Evolutionary conservation across 2,797 vertebrate genomes (phyloP), one percentile per base, ranked within the genome.

Genomic region (Eptatretus atami): DNA sequence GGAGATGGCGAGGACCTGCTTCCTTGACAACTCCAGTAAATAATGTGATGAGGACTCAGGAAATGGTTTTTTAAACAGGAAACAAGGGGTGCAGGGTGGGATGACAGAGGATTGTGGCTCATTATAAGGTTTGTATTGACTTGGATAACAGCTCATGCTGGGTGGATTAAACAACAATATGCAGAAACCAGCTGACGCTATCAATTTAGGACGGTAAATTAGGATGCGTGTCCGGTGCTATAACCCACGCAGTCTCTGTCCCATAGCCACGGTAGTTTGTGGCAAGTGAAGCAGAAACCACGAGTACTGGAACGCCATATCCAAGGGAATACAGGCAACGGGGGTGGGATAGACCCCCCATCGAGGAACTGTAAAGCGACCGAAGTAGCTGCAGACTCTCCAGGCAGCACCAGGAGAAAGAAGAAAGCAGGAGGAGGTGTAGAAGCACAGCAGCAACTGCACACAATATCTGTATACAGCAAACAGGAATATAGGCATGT

Each of bases 201-300:
- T 44, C 31, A 44, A 44, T 44, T 44, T 44, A 44, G 31, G 31
- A 44, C 6, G 31, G 31, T 44, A 44, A 5, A 8, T 44, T 44
- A 8, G 55, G 55, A 9, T 15, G 55, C 1, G 55, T 15, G 9
- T 15, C 15, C 2, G 14, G 52, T n/a, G 67, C 53, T 2, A 44
- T 57, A 67, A 84, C 90, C 95, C 71, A 98, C 90, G 90, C 77
- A 83, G 82, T 79, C 67, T 93, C 86, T 0, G 90, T 98, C 66
- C 90, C 90, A 0, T 96, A 96, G 67, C 90, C 94, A 65, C 82
- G 78, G 70, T 96, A 96, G 75, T 98, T 88, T 65, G 95, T 86
- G 0, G 85, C 87, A 0, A 88, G 88, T 0, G 92, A 92, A 3
- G 94, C 84, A 0, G 86, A 84, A 66, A 98, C 87, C 0, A 98